Evolutionary conservation across 1,140 invertebrate genomes (phyloP).

Genomic region (Trichonephila clavata): DNA sequence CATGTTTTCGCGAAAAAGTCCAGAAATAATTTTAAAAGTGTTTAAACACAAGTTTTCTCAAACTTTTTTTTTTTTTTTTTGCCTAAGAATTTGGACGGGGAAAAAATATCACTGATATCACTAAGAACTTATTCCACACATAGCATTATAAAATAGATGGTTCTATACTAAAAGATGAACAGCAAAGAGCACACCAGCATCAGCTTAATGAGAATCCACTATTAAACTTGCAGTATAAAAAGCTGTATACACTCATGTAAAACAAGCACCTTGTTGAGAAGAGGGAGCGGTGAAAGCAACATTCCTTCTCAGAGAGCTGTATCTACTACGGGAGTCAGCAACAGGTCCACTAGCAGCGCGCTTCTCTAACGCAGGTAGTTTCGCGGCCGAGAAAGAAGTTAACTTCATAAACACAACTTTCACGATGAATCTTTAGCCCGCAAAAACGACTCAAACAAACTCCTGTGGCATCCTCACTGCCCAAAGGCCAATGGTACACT

Average conservation of each 20-base stretch:
- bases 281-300: conserved; percentile 35
- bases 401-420: conserved; percentile 14
- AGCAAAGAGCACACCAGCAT: neutral
- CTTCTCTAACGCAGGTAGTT: conserved; percentile 39
- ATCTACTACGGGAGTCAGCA: conserved; percentile 38
- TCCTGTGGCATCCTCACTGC: neutral
- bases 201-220: neutral
- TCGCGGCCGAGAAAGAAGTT: neutral
- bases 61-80: too few species aligned
- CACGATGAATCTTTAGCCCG: neutral
- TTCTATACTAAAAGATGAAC: neutral
- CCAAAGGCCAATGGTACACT: neutral
- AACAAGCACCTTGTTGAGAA: neutral
- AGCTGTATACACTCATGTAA: neutral
- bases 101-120: neutral
- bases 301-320: conserved; percentile 11
- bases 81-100: neutral
- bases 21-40: neutral
- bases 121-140: neutral
- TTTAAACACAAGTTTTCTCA: neutral
- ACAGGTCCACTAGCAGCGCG: conserved; percentile 13
- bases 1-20: neutral
- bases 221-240: neutral
- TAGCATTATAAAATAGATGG: neutral
- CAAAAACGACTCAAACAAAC: conserved; percentile 18